Evolutionary conservation across 2,888 invertebrate genomes (phyloP).

Genomic region (Phania funesta): DNA sequence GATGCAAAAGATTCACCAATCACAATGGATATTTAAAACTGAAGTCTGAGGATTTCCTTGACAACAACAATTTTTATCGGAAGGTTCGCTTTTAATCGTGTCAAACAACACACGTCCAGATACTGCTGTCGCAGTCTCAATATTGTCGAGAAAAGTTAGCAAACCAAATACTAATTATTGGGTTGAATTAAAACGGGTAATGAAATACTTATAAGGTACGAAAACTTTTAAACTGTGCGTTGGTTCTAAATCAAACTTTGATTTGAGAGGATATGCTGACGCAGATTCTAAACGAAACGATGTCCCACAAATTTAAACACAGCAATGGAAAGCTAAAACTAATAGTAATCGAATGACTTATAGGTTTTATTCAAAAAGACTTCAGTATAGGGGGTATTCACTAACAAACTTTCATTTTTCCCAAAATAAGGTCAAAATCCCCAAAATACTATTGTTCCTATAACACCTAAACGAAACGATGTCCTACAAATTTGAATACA

Average conservation of each 20-base stretch:
- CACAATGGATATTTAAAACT: neutral
- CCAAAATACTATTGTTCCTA: no score
- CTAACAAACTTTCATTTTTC: no score
- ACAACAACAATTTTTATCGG: neutral
- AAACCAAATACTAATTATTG: neutral
- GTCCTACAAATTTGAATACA: no score
- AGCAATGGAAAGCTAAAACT: no score
- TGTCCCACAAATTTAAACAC: no score
- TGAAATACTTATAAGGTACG: neutral
- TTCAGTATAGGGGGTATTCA: no score
- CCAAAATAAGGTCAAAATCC: no score
- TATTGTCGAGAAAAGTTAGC: neutral
- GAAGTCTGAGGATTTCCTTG: neutral
- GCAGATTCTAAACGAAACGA: no score
- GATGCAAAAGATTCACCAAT: neutral
- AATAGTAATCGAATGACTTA: no score
- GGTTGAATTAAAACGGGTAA: neutral
- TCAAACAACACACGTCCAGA: neutral
- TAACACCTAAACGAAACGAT: no score
- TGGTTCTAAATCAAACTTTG: neutral
- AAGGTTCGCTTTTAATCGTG: neutral
- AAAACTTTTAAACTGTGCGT: neutral
- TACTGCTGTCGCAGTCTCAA: slow-evolving; percentile 16
- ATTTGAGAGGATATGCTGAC: neutral
- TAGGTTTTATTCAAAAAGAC: no score